Base-by-base conservation (phyloP, 2,797 vertebrate species). In the Phylloscopus collybita region DNA sequence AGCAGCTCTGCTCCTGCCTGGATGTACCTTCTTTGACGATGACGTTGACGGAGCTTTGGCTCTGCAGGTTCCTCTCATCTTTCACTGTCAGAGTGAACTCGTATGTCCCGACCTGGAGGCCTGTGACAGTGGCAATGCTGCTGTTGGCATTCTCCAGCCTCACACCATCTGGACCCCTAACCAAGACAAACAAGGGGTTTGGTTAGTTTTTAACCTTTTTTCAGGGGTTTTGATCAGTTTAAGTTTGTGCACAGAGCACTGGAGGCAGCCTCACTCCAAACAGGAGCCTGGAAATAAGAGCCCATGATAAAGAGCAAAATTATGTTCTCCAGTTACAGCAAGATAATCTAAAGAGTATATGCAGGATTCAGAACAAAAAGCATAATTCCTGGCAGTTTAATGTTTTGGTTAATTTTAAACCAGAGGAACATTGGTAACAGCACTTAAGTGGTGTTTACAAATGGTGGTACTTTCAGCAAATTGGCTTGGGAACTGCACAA, bases 1-100 rank as follows among this genome's bases (percentile, higher is more conserved):
- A 59, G 44, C 56, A 44, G 30, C 30, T 51, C 67, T 62, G 78
- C 54, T 53, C 34, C 2, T 1, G 44, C 50, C 80, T 74, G 82
- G 59, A 94, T 34, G 5, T 93, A 98, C 99, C 99, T 98, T 99
- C 99, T 96, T 98, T 98, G 92, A 99, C 99, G 22, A 99, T 98
- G 96, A 99, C 99, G 0, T 97, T 98, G 85, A 99, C 99, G 0
- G 98, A 98, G 97, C 98, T 98, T n/a, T 97, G 98, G 94, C 98
- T 99, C 96, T 99, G 98, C 97, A 99, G 98, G 84, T 98, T 98
- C 97, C 99, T 98, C 94, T 99, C 99, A 60, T 99, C 99, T 8
- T 98, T 98, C 80, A 99, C 99, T 0, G 98, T 99, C 97, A 99
- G 97, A 40, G 98, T 99, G 95, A 99, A 99, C 95, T 98, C 98